Base-by-base conservation (phyloP, 2,113 vertebrate species). In the Struthio camelus region DNA sequence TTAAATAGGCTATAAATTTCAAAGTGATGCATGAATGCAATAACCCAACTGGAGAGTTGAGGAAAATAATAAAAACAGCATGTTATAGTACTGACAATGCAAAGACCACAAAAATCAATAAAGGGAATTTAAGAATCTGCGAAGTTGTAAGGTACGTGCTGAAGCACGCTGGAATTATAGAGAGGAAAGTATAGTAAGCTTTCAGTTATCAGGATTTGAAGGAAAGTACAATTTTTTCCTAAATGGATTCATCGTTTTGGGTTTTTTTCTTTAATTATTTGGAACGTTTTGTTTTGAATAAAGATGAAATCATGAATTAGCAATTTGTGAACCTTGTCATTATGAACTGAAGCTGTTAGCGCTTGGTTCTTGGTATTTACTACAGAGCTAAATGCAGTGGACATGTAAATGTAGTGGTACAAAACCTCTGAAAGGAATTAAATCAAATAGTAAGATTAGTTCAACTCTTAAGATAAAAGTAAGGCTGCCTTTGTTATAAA, bases 1-100 rank as follows among this genome's bases (percentile, higher is more conserved):
- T 97, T 98, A 98, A 98, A 95, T 92, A 96, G 85, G 34, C 85
- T 77, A 75, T 97, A 98, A 98, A 98, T 98, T 98, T 97, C 85
- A 96, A 97, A 97, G 94, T 96, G 96, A 97, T 96, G 80, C 56
- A 78, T 94, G 85, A 97, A 96, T 82, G 79, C 67, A 98, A 94
- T 97, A 98, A 97, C 61, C 88, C 79, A 90, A 30, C 85, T 81
- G 48, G 59, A 97, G 85, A 95, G 64, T 32, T 96, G 69, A 86
- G 96, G 87, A 96, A 98, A 97, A 96, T 95, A 97, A 97, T 92
- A 96, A 97, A 94, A 93, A 3, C 40, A n/a, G 25, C 14, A 30
- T 71, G 64, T 51, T 94, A 77, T 50, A 20, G 28, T 24, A 79
- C 15, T 84, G 72, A 65, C n/a, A 87, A 44, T 69, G 53, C 12